These are phyloP conservation scores for Chloroceryle inda DNA, from an alignment of 2,797 vertebrate genomes.

Conservation along the genomic window DNA sequence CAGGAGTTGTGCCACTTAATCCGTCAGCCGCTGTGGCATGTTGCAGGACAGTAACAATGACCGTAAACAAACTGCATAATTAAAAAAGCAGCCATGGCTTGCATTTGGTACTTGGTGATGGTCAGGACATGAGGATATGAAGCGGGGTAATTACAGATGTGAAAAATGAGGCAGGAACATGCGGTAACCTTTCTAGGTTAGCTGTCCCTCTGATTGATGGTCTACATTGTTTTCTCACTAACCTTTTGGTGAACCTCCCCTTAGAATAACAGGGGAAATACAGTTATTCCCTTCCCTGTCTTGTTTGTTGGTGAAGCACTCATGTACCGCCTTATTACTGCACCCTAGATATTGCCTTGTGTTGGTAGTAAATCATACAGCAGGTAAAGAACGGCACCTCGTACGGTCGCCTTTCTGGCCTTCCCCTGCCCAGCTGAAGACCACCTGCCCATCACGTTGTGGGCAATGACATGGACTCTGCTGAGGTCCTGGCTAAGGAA, in stretches of 20 bases:
- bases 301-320: constrained; percentile 67
- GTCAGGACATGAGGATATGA: background rate
- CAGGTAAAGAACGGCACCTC: background rate
- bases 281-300: constrained; percentile 66
- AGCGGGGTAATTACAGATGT: constrained; percentile 42
- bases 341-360: background rate
- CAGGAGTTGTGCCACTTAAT: background rate
- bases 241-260: constrained; percentile 77
- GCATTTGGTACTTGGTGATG: background rate
- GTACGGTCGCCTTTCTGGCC: background rate
- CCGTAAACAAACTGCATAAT: constrained; percentile 67
- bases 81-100: constrained; percentile 44
- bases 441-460: accelerated
- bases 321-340: background rate
- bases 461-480: background rate
- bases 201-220: constrained; percentile 73
- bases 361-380: background rate
- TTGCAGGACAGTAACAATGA: background rate
- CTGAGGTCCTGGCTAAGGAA: background rate
- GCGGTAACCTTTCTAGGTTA: constrained; percentile 68
- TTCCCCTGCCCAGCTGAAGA: background rate
- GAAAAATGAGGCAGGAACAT: constrained; percentile 67
- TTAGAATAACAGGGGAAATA: constrained; percentile 73
- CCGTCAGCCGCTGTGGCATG: background rate
- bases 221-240: constrained; percentile 73